Base-by-base conservation (phyloP, 2,888 invertebrate species). In the Eristalis arbustorum region DNA sequence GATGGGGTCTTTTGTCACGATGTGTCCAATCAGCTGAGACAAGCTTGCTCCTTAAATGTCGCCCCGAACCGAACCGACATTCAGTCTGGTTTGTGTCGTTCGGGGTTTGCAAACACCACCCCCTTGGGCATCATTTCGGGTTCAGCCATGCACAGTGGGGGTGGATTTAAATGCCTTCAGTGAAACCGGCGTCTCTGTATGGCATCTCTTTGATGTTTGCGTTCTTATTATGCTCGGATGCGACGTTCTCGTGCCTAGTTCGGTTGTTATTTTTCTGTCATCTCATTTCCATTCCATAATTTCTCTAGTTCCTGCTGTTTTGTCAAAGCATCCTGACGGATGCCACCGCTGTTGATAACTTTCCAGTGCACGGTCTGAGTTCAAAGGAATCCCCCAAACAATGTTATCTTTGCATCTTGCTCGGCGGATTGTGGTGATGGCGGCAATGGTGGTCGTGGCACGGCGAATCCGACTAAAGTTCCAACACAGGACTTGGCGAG, bases 281-380 rank as follows among this genome's bases (percentile, higher is more conserved):
- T 81, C 81, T 81, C 74, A 85, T 85, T 85, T 85, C 85, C 81
- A 85, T 85, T 61, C 74, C 61, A 62, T 81, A 85, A 85, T 81
- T 85, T 81, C 77, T 81, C 69, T 81, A 81, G 85, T 76, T 84
- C 72, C 72, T 84, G 72, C 75, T 81, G 84, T 40, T 73, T n/a
- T 80, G 73, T 74, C 73, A 80, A 80, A 80, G 68, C 81, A 59
- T 73, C 67, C 66, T 73, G 81, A 85, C 69, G 77, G 75, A 67
- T 80, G 72, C 84, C 72, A 14, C 61, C 61, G 74, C 57, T 79
- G 56, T 62, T 85, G 73, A 85, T 81, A 81, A 69, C 61, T 85
- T 81, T 77, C 66, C 81, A 71, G 22, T 61, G 73, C 64, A 64
- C 72, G 71, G 71, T 56, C 74, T 71, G 56, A 81, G 85, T 85